These are phyloP conservation scores for Drosophila affinis DNA, from an alignment of 2,888 invertebrate species.

Conservation along the genomic window DNA sequence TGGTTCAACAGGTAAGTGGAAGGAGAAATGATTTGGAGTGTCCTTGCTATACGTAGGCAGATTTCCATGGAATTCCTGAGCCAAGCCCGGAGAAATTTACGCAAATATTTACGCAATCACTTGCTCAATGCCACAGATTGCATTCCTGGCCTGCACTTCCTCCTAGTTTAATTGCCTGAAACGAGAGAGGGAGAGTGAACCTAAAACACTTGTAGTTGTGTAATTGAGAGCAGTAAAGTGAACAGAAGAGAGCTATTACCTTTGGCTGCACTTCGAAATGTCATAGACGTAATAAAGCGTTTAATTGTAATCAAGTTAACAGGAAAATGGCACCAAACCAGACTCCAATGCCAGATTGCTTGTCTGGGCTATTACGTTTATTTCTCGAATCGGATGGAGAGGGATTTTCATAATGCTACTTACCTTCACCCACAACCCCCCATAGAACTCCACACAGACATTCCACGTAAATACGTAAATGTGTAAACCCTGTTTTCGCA, in stretches of 20 bases:
- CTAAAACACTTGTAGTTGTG: not conserved
- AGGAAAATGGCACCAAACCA: not conserved
- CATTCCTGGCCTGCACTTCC: not conserved
- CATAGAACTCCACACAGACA: no score
- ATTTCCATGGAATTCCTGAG: not conserved
- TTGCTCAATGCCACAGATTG: not conserved
- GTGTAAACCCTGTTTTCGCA: constrained; percentile 20
- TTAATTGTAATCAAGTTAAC: not conserved
- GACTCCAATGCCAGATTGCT: not conserved
- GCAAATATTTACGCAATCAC: not conserved
- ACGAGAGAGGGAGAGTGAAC: not conserved
- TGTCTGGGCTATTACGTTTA: constrained; percentile 26
- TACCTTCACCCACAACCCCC: constrained; percentile 3
- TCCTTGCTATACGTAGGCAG: not conserved
- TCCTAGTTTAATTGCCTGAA: not conserved
- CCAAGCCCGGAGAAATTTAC: not conserved
- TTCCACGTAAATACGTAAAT: constrained; percentile 13
- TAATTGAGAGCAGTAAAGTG: not conserved
- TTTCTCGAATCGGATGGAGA: constrained; percentile 40
- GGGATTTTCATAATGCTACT: constrained; percentile 34
- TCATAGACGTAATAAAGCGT: not conserved
- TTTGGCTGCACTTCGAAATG: not conserved
- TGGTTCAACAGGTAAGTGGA: constrained; percentile 98
- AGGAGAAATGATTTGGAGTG: constrained; percentile 7
- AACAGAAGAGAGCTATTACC: not conserved